Base-by-base conservation (phyloP, 2,113 vertebrate genomes). In the Candoia aspera region DNA sequence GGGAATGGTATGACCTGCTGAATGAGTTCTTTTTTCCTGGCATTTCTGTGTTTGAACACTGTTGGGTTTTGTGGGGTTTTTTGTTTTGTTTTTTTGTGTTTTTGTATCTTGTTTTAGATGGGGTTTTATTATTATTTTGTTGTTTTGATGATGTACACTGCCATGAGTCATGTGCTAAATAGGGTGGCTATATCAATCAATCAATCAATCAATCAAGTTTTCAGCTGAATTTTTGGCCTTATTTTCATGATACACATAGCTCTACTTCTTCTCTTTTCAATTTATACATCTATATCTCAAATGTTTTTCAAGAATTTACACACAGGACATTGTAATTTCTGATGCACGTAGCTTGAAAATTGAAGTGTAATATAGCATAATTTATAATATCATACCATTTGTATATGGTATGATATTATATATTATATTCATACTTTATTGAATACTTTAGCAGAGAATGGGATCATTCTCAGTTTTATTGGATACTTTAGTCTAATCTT, bases 191-290 rank as follows among this genome's bases (percentile, higher is more conserved):
- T 15, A 33, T 42, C 42, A 42, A 21, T 58, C 19, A 58, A 4
- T 57, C 19, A 58, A 4, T 57, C 12, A 73, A 29, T 73, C 64
- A 33, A 68, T 68, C 29, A 68, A 73, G n/a, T 73, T 73, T 26
- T 68, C 46, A 89, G 46, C 6, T 89, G 29, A 46, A 58, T 46
- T 62, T 23, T 46, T 46, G 33, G 19, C n/a, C 17, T 55, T 93
- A n/a, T 53, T 10, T 13, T 91, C 2, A 9, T 90, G 68, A 29
- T 2, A 94, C 89, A 73, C 23, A 88, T 33, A 0, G 58, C 46
- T 88, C 87, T 84, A 1, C 90, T 92, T 94, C 24, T 89, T 94
- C 94, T 55, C 92, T 8, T 89, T 95, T 95, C 54, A 88, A 89
- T 93, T 79, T 62, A 91, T 8, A 73, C 0, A 4, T 5, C 26